Percentiles rank a stretch among this genome's conserved stretches.
Evolutionary conservation across 2,797 vertebrate genomes (phyloP).

Genomic region (Sandelia bainsii): DNA sequence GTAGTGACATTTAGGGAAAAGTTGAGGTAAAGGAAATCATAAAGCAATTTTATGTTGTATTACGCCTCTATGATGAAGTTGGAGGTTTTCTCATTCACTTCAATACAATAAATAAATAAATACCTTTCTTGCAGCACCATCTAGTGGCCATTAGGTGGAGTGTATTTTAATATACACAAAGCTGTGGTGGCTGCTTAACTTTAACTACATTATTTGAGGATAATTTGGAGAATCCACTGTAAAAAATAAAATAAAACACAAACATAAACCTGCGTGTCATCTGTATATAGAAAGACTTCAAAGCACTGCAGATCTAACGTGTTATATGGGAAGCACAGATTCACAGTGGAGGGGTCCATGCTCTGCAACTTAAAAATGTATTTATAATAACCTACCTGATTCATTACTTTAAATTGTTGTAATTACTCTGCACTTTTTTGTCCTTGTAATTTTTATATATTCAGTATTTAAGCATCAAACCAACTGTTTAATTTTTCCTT

Average conservation of each 20-base stretch:
- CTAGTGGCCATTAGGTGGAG: neutral
- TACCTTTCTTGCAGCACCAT: neutral
- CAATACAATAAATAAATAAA: neutral
- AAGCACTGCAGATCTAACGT: neutral
- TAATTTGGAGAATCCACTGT: neutral
- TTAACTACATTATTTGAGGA: neutral
- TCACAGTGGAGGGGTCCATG: neutral
- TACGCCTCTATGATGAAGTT: neutral
- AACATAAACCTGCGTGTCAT: conserved; percentile 8
- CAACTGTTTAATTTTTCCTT: too few species aligned
- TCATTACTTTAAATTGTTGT: neutral
- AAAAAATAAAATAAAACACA: neutral
- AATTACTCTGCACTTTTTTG: neutral
- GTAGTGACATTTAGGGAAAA: neutral
- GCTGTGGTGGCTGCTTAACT: neutral
- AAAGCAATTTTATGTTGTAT: neutral
- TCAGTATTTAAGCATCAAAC: neutral
- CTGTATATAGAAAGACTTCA: conserved; percentile 11
- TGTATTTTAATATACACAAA: neutral
- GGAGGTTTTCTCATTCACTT: neutral
- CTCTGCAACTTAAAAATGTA: neutral
- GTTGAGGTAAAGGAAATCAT: too few species aligned
- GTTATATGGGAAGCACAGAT: neutral
- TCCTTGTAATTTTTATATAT: neutral
- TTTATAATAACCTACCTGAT: neutral